Evolutionary conservation across 2,888 invertebrate species (phyloP).

Genomic region (Eilema caniola): DNA sequence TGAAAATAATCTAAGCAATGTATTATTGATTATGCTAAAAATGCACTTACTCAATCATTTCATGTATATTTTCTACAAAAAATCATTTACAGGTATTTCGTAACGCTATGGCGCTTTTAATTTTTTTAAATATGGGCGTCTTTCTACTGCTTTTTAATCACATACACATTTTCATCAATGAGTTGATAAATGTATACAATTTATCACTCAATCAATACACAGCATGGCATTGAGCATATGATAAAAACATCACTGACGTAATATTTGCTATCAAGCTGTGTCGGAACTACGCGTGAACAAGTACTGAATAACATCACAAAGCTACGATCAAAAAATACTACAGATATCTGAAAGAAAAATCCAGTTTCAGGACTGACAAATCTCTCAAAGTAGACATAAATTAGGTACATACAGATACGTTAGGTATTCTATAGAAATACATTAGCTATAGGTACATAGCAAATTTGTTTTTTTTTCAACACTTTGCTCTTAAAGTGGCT

Average conservation of each 20-base stretch:
- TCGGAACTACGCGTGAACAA: slow-evolving; percentile 2
- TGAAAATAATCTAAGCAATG: no score
- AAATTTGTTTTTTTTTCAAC: no score
- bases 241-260: not conserved
- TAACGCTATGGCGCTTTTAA: no score
- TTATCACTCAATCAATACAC: not conserved
- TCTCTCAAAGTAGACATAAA: not conserved
- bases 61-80: no score
- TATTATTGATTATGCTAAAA: no score
- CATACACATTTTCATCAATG: not conserved
- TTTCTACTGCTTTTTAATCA: not conserved
- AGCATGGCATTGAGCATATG: not conserved
- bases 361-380: not conserved
- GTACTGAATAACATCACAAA: not conserved
- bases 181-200: not conserved
- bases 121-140: no score
- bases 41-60: no score
- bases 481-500: no score
- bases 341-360: not conserved
- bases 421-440: not conserved
- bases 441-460: not conserved
- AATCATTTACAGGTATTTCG: no score
- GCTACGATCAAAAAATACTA: not conserved
- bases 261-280: slow-evolving; percentile 1
- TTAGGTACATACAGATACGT: not conserved